Evolutionary conservation across 1,140 invertebrate species (phyloP), one percentile per base, ranked within the genome.

Genomic region (Lasioglossum baleicum): DNA sequence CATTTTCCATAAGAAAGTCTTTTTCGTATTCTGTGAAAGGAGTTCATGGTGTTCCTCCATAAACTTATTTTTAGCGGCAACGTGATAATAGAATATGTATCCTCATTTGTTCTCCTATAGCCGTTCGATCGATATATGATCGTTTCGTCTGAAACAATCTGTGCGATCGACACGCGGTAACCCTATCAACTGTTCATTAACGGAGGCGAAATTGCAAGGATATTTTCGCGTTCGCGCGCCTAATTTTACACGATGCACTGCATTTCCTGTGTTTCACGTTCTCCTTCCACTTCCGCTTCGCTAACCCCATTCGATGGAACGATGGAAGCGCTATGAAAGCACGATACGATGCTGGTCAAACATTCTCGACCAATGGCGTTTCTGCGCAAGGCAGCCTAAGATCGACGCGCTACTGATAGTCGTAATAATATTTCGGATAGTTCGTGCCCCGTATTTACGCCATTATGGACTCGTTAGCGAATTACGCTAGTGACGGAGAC

Each of bases 401-500:
- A 77, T 75, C 82, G 74, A 70, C 65, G 70, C 82, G 65, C 22
- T 22, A 67, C 63, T 11, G 73, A 64, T 66, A 81, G 72, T 80
- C 53, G 67, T 71, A 64, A 81, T 51, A 70, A 77, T 53, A 53
- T 78, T 76, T 64, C 67, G 53, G 58, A 56, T 74, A 83, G 71
- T 76, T 76, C 40, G 72, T 75, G 22, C n/a, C 66, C 40, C 35
- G 65, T 74, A 80, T 79, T 53, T n/a, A 83, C 90, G 84, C 85
- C 90, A 91, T 91, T 83, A 96, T 93, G 92, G 91, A 93, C 81
- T 92, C 92, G 26, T 83, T 93, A 63, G 88, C 90, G 63, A 93
- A 91, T 90, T 93, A 93, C 82, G 90, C 85, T 44, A 93, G 92
- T 80, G 92, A 93, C 77, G 92, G 90, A 58, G 92, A 93, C 70